A percentile compares a stretch with the other conserved stretches of the same genome.
phyloP scores from a whole-genome alignment of 2,113 vertebrate genomes.

The Limnothrissa miodon region DNA sequence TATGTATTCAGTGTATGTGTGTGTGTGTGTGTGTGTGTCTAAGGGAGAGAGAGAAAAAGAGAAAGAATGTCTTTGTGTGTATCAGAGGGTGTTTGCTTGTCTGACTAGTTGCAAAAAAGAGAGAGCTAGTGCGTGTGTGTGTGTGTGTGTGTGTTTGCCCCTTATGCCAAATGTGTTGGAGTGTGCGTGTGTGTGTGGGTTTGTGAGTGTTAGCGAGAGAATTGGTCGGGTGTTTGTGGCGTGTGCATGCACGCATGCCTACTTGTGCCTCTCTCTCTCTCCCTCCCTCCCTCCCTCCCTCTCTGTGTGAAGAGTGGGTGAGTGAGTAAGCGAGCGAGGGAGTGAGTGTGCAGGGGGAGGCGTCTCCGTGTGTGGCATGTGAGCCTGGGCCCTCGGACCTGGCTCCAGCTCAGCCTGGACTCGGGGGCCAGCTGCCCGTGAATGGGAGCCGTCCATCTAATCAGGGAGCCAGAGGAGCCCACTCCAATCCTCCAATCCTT shows the following conservation, averaged over 20 bases:
- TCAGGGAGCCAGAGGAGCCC: constrained; percentile 16
- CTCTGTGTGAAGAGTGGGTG: not conserved
- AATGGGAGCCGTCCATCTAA: constrained; percentile 18
- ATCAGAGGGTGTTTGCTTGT: not conserved
- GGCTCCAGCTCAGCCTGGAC: not conserved
- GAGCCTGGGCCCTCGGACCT: not conserved
- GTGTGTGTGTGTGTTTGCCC: not conserved
- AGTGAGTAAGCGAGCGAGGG: not conserved
- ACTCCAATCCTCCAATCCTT: constrained; percentile 2
- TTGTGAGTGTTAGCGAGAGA: not conserved
- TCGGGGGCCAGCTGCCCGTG: constrained; percentile 14
- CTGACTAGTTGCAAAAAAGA: not conserved
- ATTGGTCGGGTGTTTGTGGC: not conserved
- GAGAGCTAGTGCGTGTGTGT: not conserved
- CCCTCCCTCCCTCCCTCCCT: not conserved
- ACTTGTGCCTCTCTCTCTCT: not conserved
- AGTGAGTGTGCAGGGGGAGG: constrained; percentile 16
- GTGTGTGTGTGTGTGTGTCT: not conserved
- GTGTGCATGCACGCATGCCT: not conserved
- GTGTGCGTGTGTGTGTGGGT: not conserved
- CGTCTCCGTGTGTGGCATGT: constrained; percentile 25
- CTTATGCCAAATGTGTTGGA: not conserved
- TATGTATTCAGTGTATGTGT: not conserved
- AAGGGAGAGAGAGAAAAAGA: not conserved
- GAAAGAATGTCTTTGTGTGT: not conserved